phyloP scores from a whole-genome alignment of 2,113 vertebrate species.

The Formicarius rufipectus region DNA sequence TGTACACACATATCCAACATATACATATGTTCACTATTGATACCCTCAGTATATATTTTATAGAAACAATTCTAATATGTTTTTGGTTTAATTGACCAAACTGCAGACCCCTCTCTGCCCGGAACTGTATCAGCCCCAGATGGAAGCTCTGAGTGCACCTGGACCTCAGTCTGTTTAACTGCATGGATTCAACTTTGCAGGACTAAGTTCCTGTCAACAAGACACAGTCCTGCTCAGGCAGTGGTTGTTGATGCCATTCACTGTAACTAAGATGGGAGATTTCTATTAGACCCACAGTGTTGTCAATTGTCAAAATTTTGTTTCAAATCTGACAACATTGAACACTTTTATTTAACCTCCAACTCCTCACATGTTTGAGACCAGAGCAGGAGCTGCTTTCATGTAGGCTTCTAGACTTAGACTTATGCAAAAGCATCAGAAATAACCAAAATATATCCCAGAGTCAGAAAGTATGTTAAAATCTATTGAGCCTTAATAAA shows the following conservation, averaged over 20 bases:
- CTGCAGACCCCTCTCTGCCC: neutral
- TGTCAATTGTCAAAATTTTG: neutral
- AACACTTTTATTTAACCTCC: neutral
- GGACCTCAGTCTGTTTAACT: neutral
- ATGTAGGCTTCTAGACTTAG: neutral
- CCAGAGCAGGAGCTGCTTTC: neutral
- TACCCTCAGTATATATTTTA: neutral
- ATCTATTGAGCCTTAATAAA: neutral
- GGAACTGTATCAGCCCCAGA: neutral
- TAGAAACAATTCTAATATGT: neutral
- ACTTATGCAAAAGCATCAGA: neutral
- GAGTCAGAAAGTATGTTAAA: neutral
- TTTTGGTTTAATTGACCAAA: neutral
- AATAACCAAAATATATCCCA: neutral
- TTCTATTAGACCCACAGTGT: neutral
- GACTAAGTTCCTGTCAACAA: neutral
- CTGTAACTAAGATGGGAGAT: neutral
- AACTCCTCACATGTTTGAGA: neutral
- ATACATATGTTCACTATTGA: neutral
- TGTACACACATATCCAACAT: neutral
- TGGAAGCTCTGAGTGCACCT: neutral
- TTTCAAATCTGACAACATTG: neutral
- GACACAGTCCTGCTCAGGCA: neutral
- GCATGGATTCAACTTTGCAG: neutral
- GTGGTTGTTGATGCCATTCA: accelerated